Conservation (phyloP, 2,888 invertebrate species). For the Margaritifera margaritifera region DNA sequence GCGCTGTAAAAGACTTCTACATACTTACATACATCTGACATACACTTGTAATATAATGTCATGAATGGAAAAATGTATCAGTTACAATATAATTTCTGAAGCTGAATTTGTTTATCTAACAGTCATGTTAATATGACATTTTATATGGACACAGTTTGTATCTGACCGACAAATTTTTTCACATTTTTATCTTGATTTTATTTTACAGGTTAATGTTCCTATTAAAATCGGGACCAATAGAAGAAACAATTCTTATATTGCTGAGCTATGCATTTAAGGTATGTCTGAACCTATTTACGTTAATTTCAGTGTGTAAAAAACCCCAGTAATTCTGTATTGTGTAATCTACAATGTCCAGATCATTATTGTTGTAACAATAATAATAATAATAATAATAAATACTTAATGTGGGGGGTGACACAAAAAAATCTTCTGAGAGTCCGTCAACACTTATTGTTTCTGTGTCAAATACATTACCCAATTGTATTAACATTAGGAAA, state of each 20-base stretch:
- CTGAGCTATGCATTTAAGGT: slow-evolving; percentile 41
- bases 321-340: neutral
- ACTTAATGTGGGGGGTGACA: slow-evolving; percentile 23
- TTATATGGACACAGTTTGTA: neutral
- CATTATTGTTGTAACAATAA: neutral
- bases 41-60: too few species aligned
- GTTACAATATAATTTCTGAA: too few species aligned
- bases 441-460: too few species aligned
- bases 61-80: too few species aligned
- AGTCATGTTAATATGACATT: neutral
- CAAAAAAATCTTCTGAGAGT: too few species aligned
- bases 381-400: slow-evolving; percentile 6
- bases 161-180: neutral
- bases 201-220: slow-evolving; percentile 54
- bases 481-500: too few species aligned
- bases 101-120: too few species aligned
- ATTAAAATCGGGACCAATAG: slow-evolving; percentile 41
- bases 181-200: slow-evolving; percentile 5
- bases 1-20: too few species aligned
- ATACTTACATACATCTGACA: too few species aligned
- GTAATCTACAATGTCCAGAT: neutral
- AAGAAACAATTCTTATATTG: slow-evolving; percentile 37
- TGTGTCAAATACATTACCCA: too few species aligned
- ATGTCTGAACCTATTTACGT: neutral
- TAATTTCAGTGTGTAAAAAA: neutral